A percentile compares a stretch with the other conserved stretches of the same genome.
Conservation (phyloP, 2,888 invertebrate genomes). For the Andrena bucephala region DNA sequence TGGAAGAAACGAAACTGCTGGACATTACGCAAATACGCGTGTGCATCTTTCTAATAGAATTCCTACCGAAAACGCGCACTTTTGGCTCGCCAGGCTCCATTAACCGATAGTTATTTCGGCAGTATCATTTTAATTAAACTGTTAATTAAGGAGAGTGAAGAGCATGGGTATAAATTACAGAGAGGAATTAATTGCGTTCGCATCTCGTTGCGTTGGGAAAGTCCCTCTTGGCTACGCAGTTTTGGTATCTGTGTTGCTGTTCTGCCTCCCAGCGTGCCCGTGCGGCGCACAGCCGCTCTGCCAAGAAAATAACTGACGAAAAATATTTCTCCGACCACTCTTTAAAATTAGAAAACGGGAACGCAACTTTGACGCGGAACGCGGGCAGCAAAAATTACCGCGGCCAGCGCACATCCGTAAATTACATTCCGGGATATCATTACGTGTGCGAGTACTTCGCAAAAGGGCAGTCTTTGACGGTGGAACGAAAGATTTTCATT, state of each 20-base stretch:
- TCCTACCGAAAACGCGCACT: not conserved
- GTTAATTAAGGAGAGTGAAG: not conserved
- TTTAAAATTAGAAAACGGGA: slow-evolving; percentile 8
- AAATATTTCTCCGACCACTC: slow-evolving; percentile 21
- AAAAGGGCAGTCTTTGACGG: slow-evolving; percentile 17
- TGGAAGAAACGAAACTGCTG: slow-evolving; percentile 16
- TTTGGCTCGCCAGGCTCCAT: not conserved
- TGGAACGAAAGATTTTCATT: slow-evolving; percentile 17
- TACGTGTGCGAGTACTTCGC: slow-evolving; percentile 24
- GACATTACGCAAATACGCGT: slow-evolving; percentile 11
- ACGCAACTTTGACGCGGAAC: not conserved
- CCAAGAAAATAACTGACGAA: slow-evolving; percentile 15
- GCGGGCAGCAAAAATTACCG: slow-evolving; percentile 12
- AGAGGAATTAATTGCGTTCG: slow-evolving; percentile 2
- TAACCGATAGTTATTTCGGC: not conserved
- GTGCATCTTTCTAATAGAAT: slow-evolving; percentile 21
- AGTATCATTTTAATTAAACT: slow-evolving; percentile 4
- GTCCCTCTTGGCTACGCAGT: not conserved
- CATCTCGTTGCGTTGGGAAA: not conserved
- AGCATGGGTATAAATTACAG: not conserved
- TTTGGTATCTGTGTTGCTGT: not conserved
- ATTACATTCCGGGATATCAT: slow-evolving; percentile 41
- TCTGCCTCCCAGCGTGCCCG: not conserved
- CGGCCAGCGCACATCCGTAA: not conserved
- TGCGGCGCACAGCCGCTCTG: not conserved